Conservation (phyloP, 2,888 invertebrate genomes). For the Miltochrista miniata region DNA sequence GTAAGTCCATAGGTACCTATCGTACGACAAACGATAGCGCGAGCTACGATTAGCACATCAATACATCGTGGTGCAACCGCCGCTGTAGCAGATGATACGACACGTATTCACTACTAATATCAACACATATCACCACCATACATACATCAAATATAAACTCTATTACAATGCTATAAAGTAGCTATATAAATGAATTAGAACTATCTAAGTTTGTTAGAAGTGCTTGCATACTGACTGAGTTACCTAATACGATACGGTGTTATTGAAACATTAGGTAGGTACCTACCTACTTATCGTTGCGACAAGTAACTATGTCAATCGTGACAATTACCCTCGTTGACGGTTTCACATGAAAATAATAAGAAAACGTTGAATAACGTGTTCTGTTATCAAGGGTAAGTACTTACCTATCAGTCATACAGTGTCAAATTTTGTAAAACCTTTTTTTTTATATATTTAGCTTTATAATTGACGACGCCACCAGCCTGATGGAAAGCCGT, state of each 20-base stretch:
- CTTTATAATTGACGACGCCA: too few species aligned
- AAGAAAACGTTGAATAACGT: slow-evolving; percentile 11
- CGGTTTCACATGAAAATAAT: slow-evolving; percentile 18
- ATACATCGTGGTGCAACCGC: slow-evolving; percentile 16
- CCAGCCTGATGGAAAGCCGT: too few species aligned
- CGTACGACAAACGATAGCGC: slow-evolving; percentile 16
- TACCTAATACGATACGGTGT: slow-evolving; percentile 58
- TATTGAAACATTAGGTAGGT: slow-evolving; percentile 39
- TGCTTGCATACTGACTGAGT: slow-evolving; percentile 58
- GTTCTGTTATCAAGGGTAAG: slow-evolving; percentile 7
- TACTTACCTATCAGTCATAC: not conserved
- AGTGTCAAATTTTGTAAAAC: not conserved
- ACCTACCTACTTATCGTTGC: slow-evolving; percentile 35
- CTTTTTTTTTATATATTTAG: not conserved
- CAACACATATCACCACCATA: not conserved
- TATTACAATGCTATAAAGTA: slow-evolving; percentile 14
- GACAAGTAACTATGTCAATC: slow-evolving; percentile 51
- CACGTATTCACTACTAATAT: slow-evolving; percentile 20
- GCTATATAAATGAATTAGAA: not conserved
- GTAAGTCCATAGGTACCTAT: not conserved
- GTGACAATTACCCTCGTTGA: slow-evolving; percentile 25
- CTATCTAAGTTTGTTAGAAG: slow-evolving; percentile 8
- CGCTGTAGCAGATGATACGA: slow-evolving; percentile 18
- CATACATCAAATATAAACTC: slow-evolving; percentile 4
- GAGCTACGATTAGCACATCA: slow-evolving; percentile 8